These are phyloP conservation scores for Agrotis segetum DNA, from an alignment of 2,888 invertebrate genomes.

Conservation along the genomic window DNA sequence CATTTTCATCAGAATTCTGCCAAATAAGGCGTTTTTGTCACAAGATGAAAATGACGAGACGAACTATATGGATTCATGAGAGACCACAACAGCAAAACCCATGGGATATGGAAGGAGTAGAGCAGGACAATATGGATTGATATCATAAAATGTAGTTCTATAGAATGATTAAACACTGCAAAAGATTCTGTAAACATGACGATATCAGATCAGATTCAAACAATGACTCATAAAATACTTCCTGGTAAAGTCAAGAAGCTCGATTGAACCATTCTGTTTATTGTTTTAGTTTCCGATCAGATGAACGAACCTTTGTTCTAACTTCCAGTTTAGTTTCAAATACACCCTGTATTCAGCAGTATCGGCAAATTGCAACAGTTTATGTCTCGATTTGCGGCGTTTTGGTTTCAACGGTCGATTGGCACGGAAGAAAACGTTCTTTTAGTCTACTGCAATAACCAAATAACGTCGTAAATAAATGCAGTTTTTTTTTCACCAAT, in stretches of 20 bases:
- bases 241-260: constrained; percentile 25
- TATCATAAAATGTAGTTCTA: neutral
- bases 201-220: constrained; percentile 5
- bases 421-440: constrained; percentile 58
- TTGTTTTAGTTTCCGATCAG: constrained; percentile 34
- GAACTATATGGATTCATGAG: neutral
- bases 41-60: neutral
- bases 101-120: neutral
- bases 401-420: constrained; percentile 59
- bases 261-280: constrained; percentile 41
- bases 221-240: constrained; percentile 28
- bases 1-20: neutral
- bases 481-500: constrained; percentile 69
- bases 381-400: constrained; percentile 53
- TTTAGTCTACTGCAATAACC: constrained; percentile 47
- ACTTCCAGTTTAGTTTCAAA: constrained; percentile 43
- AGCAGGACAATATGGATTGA: neutral
- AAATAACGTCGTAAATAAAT: constrained; percentile 65
- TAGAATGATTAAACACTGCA: neutral
- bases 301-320: constrained; percentile 37
- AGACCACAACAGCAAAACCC: neutral
- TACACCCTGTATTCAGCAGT: constrained; percentile 45
- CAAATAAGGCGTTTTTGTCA: neutral
- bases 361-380: constrained; percentile 54
- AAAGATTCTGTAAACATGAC: neutral